Evolutionary conservation across 1,140 invertebrate genomes (phyloP).

Genomic region (Lethocerus indicus): DNA sequence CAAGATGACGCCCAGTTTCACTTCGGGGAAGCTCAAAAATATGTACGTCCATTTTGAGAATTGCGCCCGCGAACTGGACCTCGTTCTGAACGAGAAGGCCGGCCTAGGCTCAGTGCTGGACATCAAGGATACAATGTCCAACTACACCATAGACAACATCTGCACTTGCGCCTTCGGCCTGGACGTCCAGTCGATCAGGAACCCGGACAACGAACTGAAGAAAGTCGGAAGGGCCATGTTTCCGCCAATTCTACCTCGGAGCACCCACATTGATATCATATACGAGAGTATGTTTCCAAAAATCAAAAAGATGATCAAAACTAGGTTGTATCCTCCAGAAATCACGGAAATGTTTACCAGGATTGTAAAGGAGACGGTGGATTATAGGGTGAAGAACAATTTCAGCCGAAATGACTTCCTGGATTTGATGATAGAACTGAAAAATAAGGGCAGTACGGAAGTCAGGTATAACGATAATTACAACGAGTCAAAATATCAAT

Average conservation of each 20-base stretch:
- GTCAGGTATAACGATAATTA: not conserved
- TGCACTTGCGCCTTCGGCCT: slow-evolving; percentile 36
- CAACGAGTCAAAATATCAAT: not conserved
- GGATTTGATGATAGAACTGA: slow-evolving; percentile 19
- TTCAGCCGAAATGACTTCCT: slow-evolving; percentile 26
- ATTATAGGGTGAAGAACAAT: slow-evolving; percentile 26
- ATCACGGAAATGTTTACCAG: slow-evolving; percentile 20
- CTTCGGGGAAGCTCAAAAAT: no score
- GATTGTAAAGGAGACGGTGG: slow-evolving; percentile 22
- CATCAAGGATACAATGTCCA: slow-evolving; percentile 27
- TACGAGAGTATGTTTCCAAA: slow-evolving; percentile 1
- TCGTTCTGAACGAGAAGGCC: no score
- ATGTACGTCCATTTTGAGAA: no score
- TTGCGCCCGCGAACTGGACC: no score
- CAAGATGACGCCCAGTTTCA: no score
- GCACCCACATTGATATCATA: no score
- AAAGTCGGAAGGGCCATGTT: no score
- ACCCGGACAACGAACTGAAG: slow-evolving; percentile 30
- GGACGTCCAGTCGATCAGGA: slow-evolving; percentile 28
- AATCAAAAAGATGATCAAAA: not conserved
- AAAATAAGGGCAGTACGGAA: slow-evolving; percentile 6
- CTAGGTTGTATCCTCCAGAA: slow-evolving; percentile 5
- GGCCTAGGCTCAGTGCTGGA: slow-evolving; percentile 23
- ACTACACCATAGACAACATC: slow-evolving; percentile 32
- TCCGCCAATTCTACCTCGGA: no score